A percentile compares a stretch with the other conserved stretches of the same genome.
These are phyloP conservation scores for Phoenicopterus ruber DNA, from an alignment of 2,113 vertebrate species.

Conservation along the genomic window DNA sequence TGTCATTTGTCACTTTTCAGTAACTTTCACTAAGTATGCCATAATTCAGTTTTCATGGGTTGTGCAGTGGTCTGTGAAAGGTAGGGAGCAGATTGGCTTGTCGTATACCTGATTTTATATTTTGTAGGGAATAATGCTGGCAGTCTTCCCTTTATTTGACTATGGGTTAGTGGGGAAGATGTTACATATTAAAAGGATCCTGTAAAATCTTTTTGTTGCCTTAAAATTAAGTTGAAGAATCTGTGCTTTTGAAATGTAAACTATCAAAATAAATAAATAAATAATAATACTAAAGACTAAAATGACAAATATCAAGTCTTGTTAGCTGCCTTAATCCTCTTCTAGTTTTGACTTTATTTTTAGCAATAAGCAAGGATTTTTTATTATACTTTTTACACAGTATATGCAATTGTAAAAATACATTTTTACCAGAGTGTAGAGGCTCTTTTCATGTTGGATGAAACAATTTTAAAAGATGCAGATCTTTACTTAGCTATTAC, in stretches of 20 bases:
- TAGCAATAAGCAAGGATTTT: not conserved
- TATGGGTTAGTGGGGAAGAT: conserved; percentile 52
- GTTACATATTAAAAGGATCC: conserved; percentile 1
- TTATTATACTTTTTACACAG: not conserved
- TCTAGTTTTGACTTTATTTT: not conserved
- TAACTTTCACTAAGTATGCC: not conserved
- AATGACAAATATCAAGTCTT: not conserved
- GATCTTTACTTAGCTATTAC: not conserved
- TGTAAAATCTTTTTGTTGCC: not conserved
- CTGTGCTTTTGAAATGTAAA: not conserved
- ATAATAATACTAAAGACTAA: not conserved
- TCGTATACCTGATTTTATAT: not conserved
- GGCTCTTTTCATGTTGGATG: not conserved
- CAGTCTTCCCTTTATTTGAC: not conserved
- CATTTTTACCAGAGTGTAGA: not conserved
- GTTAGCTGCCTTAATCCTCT: not conserved
- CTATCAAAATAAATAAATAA: not conserved
- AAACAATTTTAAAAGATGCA: not conserved
- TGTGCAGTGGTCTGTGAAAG: not conserved
- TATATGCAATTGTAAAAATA: not conserved
- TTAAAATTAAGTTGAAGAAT: conserved; percentile 20
- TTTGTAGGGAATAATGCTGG: not conserved
- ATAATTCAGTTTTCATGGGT: not conserved
- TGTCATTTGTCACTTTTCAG: not conserved
- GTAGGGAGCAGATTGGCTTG: not conserved